Evolutionary conservation across 2,797 vertebrate species (phyloP), one percentile per base, ranked within the genome.

Genomic region (Manis crassicaudata): DNA sequence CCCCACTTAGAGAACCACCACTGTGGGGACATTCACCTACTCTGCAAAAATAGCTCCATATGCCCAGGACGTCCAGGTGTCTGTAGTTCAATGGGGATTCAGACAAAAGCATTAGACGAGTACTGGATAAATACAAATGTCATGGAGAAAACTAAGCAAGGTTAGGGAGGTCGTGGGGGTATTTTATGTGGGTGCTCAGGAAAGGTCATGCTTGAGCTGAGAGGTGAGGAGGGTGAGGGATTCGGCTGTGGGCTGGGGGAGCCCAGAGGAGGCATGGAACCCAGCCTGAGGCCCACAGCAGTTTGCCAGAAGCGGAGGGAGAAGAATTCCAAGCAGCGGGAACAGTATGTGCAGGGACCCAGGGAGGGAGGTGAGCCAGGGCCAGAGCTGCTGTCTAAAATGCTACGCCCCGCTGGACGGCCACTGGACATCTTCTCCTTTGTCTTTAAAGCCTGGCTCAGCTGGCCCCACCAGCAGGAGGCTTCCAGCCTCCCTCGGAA

Each of bases 331-430:
- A 46, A 32, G 25, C 9, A 0, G 62, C 35, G 27, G 73, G 25
- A 50, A 50, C 3, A 1, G 13, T 0, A 1, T 29, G 0, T 17
- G 13, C 73, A 23, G 17, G 32, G 35, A n/a, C 43, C 1, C 0
- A 18, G 29, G 46, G 9, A 1, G 29, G 10, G 7, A 0, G 40
- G 5, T 1, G 14, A 4, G 6, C 16, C 0, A 3, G 1, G 16
- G 62, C 13, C 62, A 16, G 62, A 50, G 29, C 29, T 40, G 14
- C 27, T 54, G 27, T 50, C 68, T 54, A 65, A 50, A 52, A 54
- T 4, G 35, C 58, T 40, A 1, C 6, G 63, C 9, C 25, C 35
- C 46, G 46, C 29, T n/a, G 23, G 54, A 10, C 0, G 32, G 29
- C 18, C 40, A 14, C 80, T 29, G 32, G 80, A 40, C 40, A 1